Evolutionary conservation across 2,888 invertebrate genomes (phyloP), one percentile per base, ranked within the genome.

Genomic region (Ophion slaviceki): DNA sequence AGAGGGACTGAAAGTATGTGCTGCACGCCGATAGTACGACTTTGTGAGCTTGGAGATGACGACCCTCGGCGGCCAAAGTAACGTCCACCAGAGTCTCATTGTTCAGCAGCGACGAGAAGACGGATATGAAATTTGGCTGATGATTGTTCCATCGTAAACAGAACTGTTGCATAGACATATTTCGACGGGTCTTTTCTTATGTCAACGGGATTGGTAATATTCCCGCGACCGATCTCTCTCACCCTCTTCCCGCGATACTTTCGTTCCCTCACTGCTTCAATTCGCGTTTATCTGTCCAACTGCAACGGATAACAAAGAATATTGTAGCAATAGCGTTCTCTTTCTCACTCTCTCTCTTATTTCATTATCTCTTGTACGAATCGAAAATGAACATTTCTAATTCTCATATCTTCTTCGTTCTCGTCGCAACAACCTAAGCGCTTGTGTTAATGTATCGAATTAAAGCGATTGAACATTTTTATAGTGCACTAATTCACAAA

Each of bases 61-160:
- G 96, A 36, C 98, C 98, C 93, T 98, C 98, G 7, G 98, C 97
- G n/a, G 98, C 98, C 87, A 98, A 94, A 7, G 98, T 98, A 68
- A 98, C 98, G 94, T 98, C 98, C 80, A 98, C 98, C 90, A 98
- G 94, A 3, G 97, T 96, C 93, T 98, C 97, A 91, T 96, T 97
- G 93, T 96, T 97, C 88, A 98, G 95, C 89, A 98, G 95, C 90
- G 96, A 96, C 66, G 97, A 97, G 94, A 98, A 98, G 92, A 97
- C 98, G 10, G 97, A 97, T 91, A 98, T 97, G 94, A 98, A 97
- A 94, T 98, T 98, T 76, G 98, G 98, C 93, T 98, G 98, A 95
- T 98, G 98, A 95, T 98, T 98, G 95, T 98, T 98, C 98, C 98
- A 98, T 91, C 98, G 94, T 90, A 97, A 94, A 92, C 97, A 97